A percentile compares a stretch with the other conserved stretches of the same genome.
Conservation (phyloP, 2,113 vertebrate species). For the Haliaeetus leucogaster region DNA sequence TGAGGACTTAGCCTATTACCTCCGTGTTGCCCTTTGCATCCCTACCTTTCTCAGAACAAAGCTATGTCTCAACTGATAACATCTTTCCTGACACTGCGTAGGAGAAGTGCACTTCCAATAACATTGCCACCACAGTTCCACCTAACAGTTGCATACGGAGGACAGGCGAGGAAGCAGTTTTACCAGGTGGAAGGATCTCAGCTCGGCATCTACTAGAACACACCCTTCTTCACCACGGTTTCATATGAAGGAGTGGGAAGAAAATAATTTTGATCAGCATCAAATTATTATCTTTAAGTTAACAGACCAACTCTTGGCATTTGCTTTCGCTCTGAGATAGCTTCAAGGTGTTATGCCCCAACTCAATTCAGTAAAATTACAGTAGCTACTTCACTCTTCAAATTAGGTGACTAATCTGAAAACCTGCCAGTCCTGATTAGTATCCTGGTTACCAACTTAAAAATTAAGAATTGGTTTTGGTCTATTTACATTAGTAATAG, state of each 20-base stretch:
- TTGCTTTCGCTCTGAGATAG: not conserved
- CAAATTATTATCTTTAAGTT: not conserved
- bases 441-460: not conserved
- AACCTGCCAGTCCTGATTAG: not conserved
- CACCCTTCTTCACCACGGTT: not conserved
- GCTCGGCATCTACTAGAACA: not conserved
- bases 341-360: not conserved
- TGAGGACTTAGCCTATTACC: not conserved
- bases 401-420: not conserved
- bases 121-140: accelerated
- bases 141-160: accelerated
- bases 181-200: not conserved
- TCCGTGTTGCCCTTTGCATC: accelerated
- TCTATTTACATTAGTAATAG: not conserved
- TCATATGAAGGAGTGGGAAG: not conserved
- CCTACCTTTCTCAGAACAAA: not conserved
- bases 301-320: not conserved
- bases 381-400: not conserved
- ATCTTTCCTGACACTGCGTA: not conserved
- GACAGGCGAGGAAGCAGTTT: not conserved
- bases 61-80: not conserved
- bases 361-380: not conserved
- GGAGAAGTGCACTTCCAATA: not conserved
- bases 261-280: not conserved
- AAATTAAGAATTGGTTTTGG: not conserved